Conservation (phyloP, 2,797 vertebrate species). For the Ateles fusciceps region DNA sequence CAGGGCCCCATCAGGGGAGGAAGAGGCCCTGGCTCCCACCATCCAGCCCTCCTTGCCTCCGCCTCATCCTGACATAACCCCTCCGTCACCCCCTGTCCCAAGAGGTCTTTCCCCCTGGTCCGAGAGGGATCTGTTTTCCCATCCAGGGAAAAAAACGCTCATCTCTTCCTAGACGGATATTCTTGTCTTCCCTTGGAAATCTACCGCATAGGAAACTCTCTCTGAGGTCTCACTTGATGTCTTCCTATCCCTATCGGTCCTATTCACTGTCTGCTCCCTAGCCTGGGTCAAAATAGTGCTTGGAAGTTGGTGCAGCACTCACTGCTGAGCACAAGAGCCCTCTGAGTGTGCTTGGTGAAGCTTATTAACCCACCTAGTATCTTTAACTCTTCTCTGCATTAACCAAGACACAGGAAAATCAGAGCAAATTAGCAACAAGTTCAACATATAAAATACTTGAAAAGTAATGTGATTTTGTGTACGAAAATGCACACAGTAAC, state of each 20-base stretch:
- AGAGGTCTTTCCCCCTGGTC: neutral
- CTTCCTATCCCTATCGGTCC: neutral
- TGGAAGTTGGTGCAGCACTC: neutral
- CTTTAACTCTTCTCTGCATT: neutral
- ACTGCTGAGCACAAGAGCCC: neutral
- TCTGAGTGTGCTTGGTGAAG: neutral
- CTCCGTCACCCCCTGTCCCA: neutral
- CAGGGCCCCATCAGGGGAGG: constrained; percentile 54
- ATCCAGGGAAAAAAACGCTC: neutral
- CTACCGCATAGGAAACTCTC: neutral
- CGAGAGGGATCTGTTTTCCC: neutral
- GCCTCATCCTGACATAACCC: neutral
- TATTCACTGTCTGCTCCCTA: too few species aligned
- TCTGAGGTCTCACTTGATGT: neutral
- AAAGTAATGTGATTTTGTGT: constrained; percentile 58
- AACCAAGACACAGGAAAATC: neutral
- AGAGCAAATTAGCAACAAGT: constrained; percentile 15
- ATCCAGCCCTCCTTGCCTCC: neutral
- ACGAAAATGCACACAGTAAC: constrained; percentile 58
- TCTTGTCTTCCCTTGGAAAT: neutral
- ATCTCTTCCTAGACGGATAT: neutral
- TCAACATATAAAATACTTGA: constrained; percentile 60
- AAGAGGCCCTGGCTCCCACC: constrained; percentile 10
- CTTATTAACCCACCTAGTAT: neutral
- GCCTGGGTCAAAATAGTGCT: neutral